A percentile compares a stretch with the other conserved stretches of the same genome.
Evolutionary conservation across 2,888 invertebrate genomes (phyloP).

Genomic region (Phragmatobia fuliginosa): DNA sequence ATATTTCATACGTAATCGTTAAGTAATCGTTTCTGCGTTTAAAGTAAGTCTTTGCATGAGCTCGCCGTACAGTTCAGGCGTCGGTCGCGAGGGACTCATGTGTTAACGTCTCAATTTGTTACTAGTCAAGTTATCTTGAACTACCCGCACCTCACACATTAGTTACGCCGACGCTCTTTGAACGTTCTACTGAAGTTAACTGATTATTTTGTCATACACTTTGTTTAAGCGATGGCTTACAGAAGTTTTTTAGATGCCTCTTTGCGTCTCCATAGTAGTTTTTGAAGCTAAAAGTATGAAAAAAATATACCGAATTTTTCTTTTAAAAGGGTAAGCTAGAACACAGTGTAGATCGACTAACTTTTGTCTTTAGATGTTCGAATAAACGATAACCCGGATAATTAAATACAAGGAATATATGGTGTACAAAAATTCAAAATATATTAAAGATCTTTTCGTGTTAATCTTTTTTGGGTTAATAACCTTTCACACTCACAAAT

Average conservation of each 20-base stretch:
- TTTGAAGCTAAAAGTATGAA: background rate
- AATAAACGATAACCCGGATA: too few species aligned
- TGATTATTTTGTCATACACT: conserved; percentile 10
- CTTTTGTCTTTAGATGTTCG: background rate
- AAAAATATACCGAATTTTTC: background rate
- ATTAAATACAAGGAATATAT: too few species aligned
- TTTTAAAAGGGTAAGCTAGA: background rate
- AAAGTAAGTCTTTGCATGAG: background rate
- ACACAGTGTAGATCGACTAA: background rate
- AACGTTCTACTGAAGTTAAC: conserved; percentile 8
- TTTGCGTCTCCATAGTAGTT: background rate
- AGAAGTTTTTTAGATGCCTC: background rate
- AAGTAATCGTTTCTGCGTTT: background rate
- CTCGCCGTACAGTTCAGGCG: conserved; percentile 2
- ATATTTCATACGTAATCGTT: background rate
- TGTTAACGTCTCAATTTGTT: conserved; percentile 27
- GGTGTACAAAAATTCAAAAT: too few species aligned
- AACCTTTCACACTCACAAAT: too few species aligned
- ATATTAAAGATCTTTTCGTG: too few species aligned
- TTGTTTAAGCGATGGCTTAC: background rate
- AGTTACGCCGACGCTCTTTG: conserved; percentile 7
- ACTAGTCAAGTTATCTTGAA: conserved; percentile 14
- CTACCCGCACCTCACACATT: conserved; percentile 13
- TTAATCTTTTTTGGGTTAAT: too few species aligned
- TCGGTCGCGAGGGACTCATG: conserved; percentile 15